A percentile compares a stretch with the other conserved stretches of the same genome.
Conservation (phyloP, 2,888 invertebrate genomes). For the Chymomyza fuscimana region DNA sequence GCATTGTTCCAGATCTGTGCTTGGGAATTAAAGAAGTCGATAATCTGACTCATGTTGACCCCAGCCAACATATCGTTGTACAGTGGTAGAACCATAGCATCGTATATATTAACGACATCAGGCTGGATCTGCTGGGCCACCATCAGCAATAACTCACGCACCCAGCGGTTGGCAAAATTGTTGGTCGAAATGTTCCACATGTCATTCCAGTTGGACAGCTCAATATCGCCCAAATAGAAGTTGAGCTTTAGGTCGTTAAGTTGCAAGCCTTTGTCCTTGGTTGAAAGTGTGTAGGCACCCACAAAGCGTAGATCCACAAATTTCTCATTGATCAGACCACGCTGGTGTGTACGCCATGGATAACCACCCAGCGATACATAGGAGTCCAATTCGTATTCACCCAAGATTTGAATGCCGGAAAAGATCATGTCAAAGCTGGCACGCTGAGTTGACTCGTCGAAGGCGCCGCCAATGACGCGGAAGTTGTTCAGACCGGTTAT, state of each 20-base stretch:
- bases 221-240: constrained; percentile 54
- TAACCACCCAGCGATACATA: constrained; percentile 35
- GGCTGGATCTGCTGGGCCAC: constrained; percentile 52
- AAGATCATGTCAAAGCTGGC: constrained; percentile 56
- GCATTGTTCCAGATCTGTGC: constrained; percentile 38
- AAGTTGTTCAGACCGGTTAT: constrained; percentile 59
- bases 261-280: constrained; percentile 46
- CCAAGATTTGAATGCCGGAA: constrained; percentile 54
- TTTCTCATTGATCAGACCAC: constrained; percentile 49
- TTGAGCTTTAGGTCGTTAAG: constrained; percentile 53
- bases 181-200: constrained; percentile 61
- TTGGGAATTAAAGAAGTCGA: constrained; percentile 12
- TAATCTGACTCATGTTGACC: background rate
- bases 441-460: constrained; percentile 41
- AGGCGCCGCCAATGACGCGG: constrained; percentile 45
- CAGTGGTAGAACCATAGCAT: constrained; percentile 28
- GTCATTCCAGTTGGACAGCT: constrained; percentile 54
- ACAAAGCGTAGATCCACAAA: constrained; percentile 59
- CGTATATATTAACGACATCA: constrained; percentile 27
- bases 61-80: constrained; percentile 39
- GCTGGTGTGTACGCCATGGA: constrained; percentile 36
- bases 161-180: constrained; percentile 49
- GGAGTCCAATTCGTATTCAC: constrained; percentile 32
- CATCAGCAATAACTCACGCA: constrained; percentile 37
- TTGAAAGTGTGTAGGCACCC: constrained; percentile 46